Evolutionary conservation across 2,888 invertebrate genomes (phyloP), one percentile per base, ranked within the genome.

Genomic region (Frankliniella intonsa): DNA sequence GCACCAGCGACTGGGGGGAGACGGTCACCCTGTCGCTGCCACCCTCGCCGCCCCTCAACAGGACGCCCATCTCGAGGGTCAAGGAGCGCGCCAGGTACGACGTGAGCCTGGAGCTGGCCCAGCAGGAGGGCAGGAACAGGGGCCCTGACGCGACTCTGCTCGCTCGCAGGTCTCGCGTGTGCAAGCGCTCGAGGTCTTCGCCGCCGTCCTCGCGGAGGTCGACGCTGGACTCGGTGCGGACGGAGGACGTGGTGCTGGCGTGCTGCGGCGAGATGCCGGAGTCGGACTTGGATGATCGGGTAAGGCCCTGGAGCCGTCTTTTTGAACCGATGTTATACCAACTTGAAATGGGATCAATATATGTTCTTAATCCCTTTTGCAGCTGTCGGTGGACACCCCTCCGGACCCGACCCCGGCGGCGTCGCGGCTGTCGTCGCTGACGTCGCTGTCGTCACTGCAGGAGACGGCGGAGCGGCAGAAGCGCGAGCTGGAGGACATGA

Each of bases 1-100:
- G 94, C 80, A 94, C 95, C 85, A 94, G 94, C 27, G 95, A 95
- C 86, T 95, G 95, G 95, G 94, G 94, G 50, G 95, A 92, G 84
- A 90, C 90, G 80, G 90, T 91, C 3, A 89, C 90, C 0, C 91
- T 91, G 1, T 91, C 91, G 1, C 85, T 93, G 38, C 93, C 93
- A 0, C 92, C 93, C 0, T 93, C 93, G 0, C 93, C 93, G 1
- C 93, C 93, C 3, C 86, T 91, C 2, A 91, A 90, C 76, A 89
- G 92, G 80, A 90, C 91, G 1, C 90, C 92, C 5, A 87, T 93
- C 22, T 90, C 91, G 17, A 88, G 92, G 84, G 93, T 94, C 50
- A 93, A 92, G 86, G 92, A 92, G 81, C 87, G 90, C 82, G 90
- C 90, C 82, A 89, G 92, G 84, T 80, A 88, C 89, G 27, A 88